These are phyloP conservation scores for Denticeps clupeoides DNA, from an alignment of 2,797 vertebrate genomes.

Conservation along the genomic window DNA sequence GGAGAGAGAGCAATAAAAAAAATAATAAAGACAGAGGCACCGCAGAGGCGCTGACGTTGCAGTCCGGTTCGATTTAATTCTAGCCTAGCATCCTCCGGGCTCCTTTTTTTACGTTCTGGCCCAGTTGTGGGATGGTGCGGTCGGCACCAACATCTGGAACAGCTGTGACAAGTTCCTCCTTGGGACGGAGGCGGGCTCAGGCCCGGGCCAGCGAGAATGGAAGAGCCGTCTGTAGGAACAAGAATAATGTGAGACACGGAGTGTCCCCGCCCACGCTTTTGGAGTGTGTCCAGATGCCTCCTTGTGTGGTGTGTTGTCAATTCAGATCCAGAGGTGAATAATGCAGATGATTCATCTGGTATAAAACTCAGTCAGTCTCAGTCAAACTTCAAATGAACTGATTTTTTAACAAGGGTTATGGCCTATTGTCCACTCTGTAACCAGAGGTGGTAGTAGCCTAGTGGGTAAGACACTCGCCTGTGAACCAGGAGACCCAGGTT, in stretches of 20 bases:
- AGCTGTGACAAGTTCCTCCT: too few relatives aligned
- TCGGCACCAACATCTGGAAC: not conserved
- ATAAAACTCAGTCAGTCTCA: too few relatives aligned
- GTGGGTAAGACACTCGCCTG: too few relatives aligned
- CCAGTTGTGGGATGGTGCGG: not conserved
- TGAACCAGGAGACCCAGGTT: too few relatives aligned
- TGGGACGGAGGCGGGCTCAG: too few relatives aligned
- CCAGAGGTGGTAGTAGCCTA: too few relatives aligned
- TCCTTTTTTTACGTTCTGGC: not conserved
- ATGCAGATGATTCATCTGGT: too few relatives aligned
- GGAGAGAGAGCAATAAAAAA: not conserved
- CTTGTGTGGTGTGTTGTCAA: constrained; percentile 7
- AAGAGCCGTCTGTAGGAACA: constrained; percentile 1
- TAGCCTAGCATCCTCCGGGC: not conserved
- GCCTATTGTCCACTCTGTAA: too few relatives aligned
- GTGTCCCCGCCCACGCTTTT: not conserved
- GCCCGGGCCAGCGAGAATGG: not conserved
- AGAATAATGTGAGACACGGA: not conserved
- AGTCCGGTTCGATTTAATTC: constrained; percentile 3
- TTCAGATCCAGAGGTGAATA: not conserved
- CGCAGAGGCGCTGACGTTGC: not conserved
- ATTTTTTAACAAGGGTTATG: too few relatives aligned
- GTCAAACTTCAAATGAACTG: too few relatives aligned
- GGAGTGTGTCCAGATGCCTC: not conserved
- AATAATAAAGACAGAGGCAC: not conserved